A percentile compares a stretch with the other conserved stretches of the same genome.
Evolutionary conservation across 2,888 invertebrate genomes (phyloP).

Genomic region (Pyralis farinalis): DNA sequence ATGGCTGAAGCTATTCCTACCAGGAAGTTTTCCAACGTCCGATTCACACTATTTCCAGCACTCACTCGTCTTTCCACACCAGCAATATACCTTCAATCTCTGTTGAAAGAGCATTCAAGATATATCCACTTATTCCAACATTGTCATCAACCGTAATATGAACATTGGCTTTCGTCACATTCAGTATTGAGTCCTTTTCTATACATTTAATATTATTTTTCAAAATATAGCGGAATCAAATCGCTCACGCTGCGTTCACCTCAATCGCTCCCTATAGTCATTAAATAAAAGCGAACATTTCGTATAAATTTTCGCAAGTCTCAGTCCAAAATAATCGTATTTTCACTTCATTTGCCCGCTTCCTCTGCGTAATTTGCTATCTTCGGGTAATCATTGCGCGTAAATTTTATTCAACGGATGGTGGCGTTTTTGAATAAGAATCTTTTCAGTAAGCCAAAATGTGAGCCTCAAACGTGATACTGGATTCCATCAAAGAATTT

Average conservation of each 20-base stretch:
- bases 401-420: constrained; percentile 40
- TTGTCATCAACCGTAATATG: too few relatives aligned
- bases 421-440: constrained; percentile 25
- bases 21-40: too few relatives aligned
- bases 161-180: too few relatives aligned
- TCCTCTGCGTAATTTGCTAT: constrained; percentile 62
- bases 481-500: background rate
- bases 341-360: constrained; percentile 62
- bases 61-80: too few relatives aligned
- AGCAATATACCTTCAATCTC: too few relatives aligned
- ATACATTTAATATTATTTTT: too few relatives aligned
- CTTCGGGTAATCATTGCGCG: constrained; percentile 45
- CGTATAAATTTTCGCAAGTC: constrained; percentile 57
- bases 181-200: too few relatives aligned
- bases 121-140: too few relatives aligned
- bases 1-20: too few relatives aligned
- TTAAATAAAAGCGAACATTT: constrained; percentile 55
- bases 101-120: too few relatives aligned
- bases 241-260: constrained; percentile 15
- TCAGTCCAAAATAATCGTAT: constrained; percentile 63
- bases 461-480: constrained; percentile 4
- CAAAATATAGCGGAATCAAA: too few relatives aligned
- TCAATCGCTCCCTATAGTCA: constrained; percentile 26
- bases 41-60: too few relatives aligned
- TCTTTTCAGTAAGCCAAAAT: constrained; percentile 14